Percentiles rank a stretch among this genome's conserved stretches.
phyloP scores from a whole-genome alignment of 2,797 vertebrate species.

The Columba guinea region DNA sequence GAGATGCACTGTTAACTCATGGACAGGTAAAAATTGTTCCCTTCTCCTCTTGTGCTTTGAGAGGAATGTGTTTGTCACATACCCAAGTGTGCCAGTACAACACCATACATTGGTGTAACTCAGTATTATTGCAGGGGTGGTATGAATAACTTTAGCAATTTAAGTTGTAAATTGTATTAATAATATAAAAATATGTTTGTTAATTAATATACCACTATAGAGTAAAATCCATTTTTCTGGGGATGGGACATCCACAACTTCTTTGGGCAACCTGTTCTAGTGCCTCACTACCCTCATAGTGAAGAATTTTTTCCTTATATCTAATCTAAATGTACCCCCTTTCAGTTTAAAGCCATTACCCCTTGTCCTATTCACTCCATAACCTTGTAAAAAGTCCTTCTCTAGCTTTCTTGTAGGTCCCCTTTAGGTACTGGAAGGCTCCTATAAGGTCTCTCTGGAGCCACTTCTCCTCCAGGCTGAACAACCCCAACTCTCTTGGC shows the following conservation, averaged over 20 bases:
- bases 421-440: too few relatives aligned
- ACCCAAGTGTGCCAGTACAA: not conserved
- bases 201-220: not conserved
- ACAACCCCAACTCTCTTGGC: too few relatives aligned
- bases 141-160: not conserved
- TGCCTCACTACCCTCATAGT: not conserved
- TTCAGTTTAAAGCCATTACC: too few relatives aligned
- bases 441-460: too few relatives aligned
- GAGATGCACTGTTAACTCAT: not conserved
- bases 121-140: not conserved
- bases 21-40: not conserved
- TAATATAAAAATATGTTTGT: not conserved
- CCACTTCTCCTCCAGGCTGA: too few relatives aligned
- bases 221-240: not conserved
- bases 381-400: too few relatives aligned
- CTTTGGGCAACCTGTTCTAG: not conserved
- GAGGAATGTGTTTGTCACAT: not conserved
- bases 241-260: not conserved
- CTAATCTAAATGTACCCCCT: too few relatives aligned
- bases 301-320: too few relatives aligned
- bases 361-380: too few relatives aligned
- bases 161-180: not conserved
- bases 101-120: not conserved
- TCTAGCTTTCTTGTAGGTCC: too few relatives aligned
- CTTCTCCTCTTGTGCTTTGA: not conserved